A percentile compares a stretch with the other conserved stretches of the same genome.
Conservation (phyloP, 2,888 invertebrate genomes). For the Carpatolechia fugitivella region DNA sequence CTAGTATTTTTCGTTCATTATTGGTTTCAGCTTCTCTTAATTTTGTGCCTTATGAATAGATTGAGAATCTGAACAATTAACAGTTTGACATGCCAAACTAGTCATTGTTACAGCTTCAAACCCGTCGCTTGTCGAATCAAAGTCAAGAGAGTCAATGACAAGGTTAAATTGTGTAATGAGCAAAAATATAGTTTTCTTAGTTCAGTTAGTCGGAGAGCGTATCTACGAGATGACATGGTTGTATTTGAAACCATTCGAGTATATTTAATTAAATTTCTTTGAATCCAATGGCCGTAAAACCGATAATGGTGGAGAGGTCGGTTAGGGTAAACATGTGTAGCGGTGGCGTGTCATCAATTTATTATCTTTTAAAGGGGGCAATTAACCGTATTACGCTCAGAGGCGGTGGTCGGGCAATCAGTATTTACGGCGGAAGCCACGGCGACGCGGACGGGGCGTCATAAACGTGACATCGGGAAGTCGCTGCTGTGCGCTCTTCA, state of each 20-base stretch:
- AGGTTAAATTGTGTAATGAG: no score
- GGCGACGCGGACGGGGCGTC: constrained; percentile 56
- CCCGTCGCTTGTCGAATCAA: no score
- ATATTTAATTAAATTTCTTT: neutral
- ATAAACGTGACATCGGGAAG: constrained; percentile 64
- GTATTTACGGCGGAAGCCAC: constrained; percentile 63
- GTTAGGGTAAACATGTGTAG: constrained; percentile 36
- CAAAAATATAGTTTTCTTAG: neutral
- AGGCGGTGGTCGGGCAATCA: constrained; percentile 60
- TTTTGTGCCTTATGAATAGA: no score
- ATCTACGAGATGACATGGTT: neutral
- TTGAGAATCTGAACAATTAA: no score
- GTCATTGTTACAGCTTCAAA: constrained; percentile 11
- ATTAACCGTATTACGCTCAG: constrained; percentile 65
- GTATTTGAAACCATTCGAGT: neutral
- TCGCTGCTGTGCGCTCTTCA: constrained; percentile 51
- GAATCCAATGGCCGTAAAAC: neutral
- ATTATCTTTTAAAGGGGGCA: constrained; percentile 69
- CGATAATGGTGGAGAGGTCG: neutral
- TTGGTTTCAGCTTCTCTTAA: no score
- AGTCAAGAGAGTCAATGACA: no score
- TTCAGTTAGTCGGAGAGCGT: neutral
- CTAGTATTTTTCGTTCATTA: no score
- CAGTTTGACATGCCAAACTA: no score
- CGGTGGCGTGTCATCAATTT: constrained; percentile 44